A percentile compares a stretch with the other conserved stretches of the same genome.
phyloP scores from a whole-genome alignment of 2,113 vertebrate genomes.

The Galeopterus variegatus region DNA sequence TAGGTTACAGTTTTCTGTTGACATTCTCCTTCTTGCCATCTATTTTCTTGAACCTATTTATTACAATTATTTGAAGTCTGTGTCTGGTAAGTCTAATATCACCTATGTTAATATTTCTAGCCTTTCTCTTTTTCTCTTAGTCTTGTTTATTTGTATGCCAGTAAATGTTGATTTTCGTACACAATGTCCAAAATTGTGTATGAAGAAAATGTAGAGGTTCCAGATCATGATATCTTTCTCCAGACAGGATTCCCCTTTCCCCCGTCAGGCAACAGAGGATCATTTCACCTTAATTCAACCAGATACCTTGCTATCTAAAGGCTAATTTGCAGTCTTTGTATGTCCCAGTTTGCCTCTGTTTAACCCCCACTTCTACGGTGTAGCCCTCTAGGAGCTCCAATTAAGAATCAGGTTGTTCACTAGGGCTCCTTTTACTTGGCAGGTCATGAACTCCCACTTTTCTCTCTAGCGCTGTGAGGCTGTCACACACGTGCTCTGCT shows the following conservation, averaged over 20 bases:
- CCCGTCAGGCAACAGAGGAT: not conserved
- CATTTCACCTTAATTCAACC: not conserved
- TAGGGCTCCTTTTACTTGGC: not conserved
- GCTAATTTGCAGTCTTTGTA: not conserved
- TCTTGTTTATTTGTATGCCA: not conserved
- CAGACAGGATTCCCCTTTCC: not conserved
- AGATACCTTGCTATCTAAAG: not conserved
- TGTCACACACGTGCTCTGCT: not conserved
- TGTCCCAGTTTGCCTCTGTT: not conserved
- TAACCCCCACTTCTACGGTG: not conserved
- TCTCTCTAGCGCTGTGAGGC: not conserved
- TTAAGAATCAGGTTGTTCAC: not conserved
- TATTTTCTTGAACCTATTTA: not conserved
- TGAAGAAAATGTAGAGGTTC: not conserved
- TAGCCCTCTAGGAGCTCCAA: not conserved
- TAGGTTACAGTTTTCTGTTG: not conserved
- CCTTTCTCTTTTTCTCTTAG: not conserved
- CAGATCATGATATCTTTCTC: not conserved
- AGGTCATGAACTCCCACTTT: not conserved
- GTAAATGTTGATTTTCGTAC: not conserved
- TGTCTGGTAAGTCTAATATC: not conserved
- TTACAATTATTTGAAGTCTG: constrained; percentile 51
- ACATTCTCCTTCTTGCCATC: not conserved
- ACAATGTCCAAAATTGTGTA: not conserved
- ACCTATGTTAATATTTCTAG: not conserved